Percentiles rank a stretch among this genome's conserved stretches.
phyloP scores from a whole-genome alignment of 2,888 invertebrate species.

The Idaea straminata region DNA sequence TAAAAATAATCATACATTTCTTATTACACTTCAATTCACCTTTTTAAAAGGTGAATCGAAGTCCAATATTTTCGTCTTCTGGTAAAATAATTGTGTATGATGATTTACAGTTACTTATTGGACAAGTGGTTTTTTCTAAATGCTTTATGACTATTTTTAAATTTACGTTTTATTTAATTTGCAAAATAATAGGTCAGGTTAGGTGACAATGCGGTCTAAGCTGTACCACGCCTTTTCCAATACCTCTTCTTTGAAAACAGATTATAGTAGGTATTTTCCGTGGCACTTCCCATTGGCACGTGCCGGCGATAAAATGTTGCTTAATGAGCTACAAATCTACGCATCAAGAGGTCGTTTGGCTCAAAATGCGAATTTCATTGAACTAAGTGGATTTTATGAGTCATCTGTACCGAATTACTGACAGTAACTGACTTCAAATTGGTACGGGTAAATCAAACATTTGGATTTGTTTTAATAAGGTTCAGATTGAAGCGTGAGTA shows the following conservation, averaged over 20 bases:
- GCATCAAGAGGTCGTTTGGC: constrained; percentile 20
- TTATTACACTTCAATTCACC: too few species aligned
- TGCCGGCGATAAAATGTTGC: constrained; percentile 19
- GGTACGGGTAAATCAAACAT: background rate
- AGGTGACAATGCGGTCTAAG: too few species aligned
- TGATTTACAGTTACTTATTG: too few species aligned
- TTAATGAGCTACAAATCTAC: constrained; percentile 26
- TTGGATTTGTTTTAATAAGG: background rate
- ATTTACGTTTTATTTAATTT: too few species aligned
- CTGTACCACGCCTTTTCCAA: background rate
- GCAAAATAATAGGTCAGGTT: too few species aligned
- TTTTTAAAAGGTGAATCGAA: too few species aligned
- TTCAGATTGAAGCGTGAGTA: too few species aligned
- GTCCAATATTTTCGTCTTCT: too few species aligned
- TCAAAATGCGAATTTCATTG: constrained; percentile 19
- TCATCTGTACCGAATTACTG: constrained; percentile 2
- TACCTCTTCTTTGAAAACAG: background rate
- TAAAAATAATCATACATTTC: too few species aligned
- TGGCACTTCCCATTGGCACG: constrained; percentile 17
- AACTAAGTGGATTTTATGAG: constrained; percentile 15
- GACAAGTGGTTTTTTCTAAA: too few species aligned
- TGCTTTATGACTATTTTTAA: too few species aligned
- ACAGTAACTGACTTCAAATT: background rate
- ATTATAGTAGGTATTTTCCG: constrained; percentile 3
- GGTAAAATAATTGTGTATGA: too few species aligned